Percentiles rank a stretch among this genome's conserved stretches.
Conservation (phyloP, 2,888 invertebrate species). For the Troides helena region DNA sequence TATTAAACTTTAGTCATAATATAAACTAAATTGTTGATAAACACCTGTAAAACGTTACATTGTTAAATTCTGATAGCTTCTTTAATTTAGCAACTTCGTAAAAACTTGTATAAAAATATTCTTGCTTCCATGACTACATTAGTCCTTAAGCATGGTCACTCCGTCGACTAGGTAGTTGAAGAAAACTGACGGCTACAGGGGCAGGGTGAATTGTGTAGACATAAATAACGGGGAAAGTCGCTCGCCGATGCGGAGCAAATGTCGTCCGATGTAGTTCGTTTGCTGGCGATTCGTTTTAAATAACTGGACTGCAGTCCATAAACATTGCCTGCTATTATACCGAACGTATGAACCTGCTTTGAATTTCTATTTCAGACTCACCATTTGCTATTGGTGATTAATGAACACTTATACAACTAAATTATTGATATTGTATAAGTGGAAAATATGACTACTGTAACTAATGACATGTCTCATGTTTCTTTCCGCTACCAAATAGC, state of each 20-base stretch:
- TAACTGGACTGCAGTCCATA: constrained; percentile 30
- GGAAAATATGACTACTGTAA: neutral
- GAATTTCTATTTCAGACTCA: constrained; percentile 2
- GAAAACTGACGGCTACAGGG: constrained; percentile 43
- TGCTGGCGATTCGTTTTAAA: constrained; percentile 37
- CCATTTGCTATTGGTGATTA: constrained; percentile 4
- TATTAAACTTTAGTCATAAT: too few relatives aligned
- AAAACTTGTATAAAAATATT: neutral
- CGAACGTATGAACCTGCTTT: neutral
- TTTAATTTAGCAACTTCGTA: too few relatives aligned
- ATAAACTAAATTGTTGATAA: too few relatives aligned
- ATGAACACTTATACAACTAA: neutral
- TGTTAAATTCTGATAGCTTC: too few relatives aligned
- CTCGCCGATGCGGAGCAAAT: constrained; percentile 32
- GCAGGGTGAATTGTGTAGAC: constrained; percentile 48
- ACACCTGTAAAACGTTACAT: too few relatives aligned
- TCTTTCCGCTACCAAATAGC: too few relatives aligned
- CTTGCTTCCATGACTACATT: neutral
- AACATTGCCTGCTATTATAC: constrained; percentile 9
- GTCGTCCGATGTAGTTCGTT: constrained; percentile 38
- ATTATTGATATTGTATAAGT: neutral
- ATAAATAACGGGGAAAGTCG: constrained; percentile 52
- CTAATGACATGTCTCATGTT: neutral
- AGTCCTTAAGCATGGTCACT: constrained; percentile 14
- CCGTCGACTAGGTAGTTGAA: constrained; percentile 29